phyloP scores from a whole-genome alignment of 2,797 vertebrate genomes.

The Xiphorhynchus erythropygius region DNA sequence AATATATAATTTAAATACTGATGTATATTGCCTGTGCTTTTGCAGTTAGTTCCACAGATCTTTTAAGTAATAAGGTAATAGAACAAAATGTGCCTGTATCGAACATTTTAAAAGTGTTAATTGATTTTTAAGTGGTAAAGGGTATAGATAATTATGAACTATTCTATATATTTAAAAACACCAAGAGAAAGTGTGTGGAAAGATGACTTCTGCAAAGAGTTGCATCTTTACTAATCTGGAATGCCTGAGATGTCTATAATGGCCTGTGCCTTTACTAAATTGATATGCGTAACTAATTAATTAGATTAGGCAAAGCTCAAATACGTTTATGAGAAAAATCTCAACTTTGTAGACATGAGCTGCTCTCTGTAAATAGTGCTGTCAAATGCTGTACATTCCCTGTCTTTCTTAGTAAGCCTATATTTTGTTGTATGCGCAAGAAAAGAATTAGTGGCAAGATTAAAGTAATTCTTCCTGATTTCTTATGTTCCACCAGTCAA shows the following conservation, averaged over 20 bases:
- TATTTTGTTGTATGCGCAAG: neutral
- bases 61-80: neutral
- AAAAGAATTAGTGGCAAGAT: neutral
- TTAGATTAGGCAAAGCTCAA: neutral
- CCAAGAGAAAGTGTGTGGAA: neutral
- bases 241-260: neutral
- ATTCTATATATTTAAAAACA: neutral
- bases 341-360: neutral
- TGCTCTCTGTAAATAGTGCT: neutral
- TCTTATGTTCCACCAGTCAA: neutral
- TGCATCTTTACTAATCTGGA: neutral
- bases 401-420: neutral
- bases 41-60: neutral
- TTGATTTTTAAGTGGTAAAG: neutral
- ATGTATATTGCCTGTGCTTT: slow-evolving; percentile 47
- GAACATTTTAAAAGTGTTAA: neutral
- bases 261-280: neutral
- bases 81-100: neutral
- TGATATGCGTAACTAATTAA: neutral
- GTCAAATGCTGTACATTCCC: neutral
- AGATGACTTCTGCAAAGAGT: neutral
- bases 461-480: neutral
- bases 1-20: slow-evolving; percentile 81
- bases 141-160: neutral
- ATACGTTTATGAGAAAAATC: neutral